Conservation (phyloP, 2,797 vertebrate species). For the Acanthurus lineatus region DNA sequence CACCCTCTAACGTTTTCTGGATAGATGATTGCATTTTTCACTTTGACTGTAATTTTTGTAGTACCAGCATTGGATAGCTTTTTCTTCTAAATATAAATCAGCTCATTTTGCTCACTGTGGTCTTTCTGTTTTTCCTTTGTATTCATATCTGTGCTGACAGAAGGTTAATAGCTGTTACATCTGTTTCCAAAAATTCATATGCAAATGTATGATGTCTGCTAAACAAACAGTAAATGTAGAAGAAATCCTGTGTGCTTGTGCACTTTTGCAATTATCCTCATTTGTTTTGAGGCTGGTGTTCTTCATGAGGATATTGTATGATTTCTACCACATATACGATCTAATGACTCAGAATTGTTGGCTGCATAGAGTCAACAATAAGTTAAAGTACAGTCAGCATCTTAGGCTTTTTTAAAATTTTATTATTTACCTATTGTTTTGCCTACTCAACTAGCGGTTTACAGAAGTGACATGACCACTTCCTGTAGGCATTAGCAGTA, state of each 20-base stretch:
- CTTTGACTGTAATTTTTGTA: neutral
- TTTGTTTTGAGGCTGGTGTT: slow-evolving; percentile 2
- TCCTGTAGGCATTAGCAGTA: slow-evolving; percentile 43
- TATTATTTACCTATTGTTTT: neutral
- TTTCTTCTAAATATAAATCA: slow-evolving; percentile 15
- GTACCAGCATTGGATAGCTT: neutral
- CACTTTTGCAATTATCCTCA: neutral
- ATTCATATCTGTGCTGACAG: slow-evolving; percentile 16
- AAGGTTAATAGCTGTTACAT: slow-evolving; percentile 11
- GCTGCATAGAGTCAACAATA: too few relatives aligned
- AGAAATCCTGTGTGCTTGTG: fast-evolving
- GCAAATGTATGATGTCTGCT: neutral
- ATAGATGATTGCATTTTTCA: slow-evolving; percentile 1
- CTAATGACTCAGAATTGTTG: too few relatives aligned
- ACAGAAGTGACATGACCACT: slow-evolving; percentile 25
- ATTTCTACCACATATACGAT: neutral
- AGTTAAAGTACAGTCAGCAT: neutral
- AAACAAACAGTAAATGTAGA: neutral
- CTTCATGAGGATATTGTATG: neutral
- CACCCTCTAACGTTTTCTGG: neutral
- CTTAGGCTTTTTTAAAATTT: slow-evolving; percentile 5
- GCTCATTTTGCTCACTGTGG: neutral
- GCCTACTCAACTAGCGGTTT: neutral
- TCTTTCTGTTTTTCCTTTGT: slow-evolving; percentile 18
- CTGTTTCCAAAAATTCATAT: neutral